A percentile compares a stretch with the other conserved stretches of the same genome.
These are phyloP conservation scores for Frankliniella intonsa DNA, from an alignment of 2,888 invertebrate genomes.

Conservation along the genomic window DNA sequence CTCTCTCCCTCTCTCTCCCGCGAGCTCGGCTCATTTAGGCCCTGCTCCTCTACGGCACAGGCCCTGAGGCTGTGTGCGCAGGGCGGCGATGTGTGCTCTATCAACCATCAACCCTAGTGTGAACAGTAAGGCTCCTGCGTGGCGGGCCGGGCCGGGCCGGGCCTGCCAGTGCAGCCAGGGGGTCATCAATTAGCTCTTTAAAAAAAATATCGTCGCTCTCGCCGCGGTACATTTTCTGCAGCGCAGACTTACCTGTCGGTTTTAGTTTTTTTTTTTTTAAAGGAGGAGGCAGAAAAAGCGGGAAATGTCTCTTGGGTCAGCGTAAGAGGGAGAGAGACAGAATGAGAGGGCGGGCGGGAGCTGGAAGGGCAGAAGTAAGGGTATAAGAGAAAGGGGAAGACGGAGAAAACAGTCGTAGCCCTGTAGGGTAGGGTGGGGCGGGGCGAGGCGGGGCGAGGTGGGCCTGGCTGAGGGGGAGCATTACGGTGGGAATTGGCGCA, in stretches of 20 bases:
- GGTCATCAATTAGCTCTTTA: too few relatives aligned
- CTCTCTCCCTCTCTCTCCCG: not conserved
- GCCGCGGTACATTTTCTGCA: too few relatives aligned
- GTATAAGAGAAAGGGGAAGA: not conserved
- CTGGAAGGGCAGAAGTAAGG: not conserved
- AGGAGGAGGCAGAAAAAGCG: not conserved
- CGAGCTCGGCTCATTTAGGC: not conserved
- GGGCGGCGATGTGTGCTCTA: too few relatives aligned
- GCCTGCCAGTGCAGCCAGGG: too few relatives aligned
- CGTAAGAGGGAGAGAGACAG: not conserved
- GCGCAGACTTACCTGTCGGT: too few relatives aligned
- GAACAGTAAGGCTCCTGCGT: too few relatives aligned
- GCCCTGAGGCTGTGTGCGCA: too few relatives aligned
- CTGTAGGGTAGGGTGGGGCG: not conserved
- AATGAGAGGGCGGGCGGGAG: not conserved
- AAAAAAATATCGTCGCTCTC: too few relatives aligned
- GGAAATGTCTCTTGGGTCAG: not conserved
- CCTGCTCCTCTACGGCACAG: too few relatives aligned
- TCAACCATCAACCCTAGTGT: too few relatives aligned
- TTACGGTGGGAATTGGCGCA: constrained; percentile 17
- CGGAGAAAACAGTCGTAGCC: not conserved
- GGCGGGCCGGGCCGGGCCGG: too few relatives aligned
- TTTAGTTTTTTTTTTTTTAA: too few relatives aligned
- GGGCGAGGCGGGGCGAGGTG: not conserved
- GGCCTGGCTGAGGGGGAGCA: not conserved